Evolutionary conservation across 2,113 vertebrate genomes (phyloP).

Genomic region (Poecilia latipinna): DNA sequence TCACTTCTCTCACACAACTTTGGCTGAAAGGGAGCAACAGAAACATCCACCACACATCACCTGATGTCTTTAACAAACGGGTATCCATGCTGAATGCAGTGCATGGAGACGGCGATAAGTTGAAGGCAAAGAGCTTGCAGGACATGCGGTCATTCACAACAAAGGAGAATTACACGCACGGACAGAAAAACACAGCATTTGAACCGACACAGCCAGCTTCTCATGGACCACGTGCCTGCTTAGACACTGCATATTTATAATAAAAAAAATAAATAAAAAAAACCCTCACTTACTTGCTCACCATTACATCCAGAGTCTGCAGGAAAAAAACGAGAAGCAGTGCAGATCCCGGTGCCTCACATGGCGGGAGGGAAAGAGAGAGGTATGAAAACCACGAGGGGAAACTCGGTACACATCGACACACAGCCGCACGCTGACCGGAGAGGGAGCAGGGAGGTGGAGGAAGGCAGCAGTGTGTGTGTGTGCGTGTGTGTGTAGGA

Average conservation of each 20-base stretch:
- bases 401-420: slow-evolving; percentile 60
- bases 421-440: slow-evolving; percentile 63
- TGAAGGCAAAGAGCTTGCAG: neutral
- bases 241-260: slow-evolving; percentile 11
- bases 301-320: slow-evolving; percentile 53
- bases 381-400: slow-evolving; percentile 31
- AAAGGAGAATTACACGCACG: slow-evolving; percentile 21
- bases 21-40: neutral
- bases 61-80: neutral
- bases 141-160: neutral
- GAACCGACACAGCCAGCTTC: neutral
- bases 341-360: slow-evolving; percentile 47
- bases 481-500: slow-evolving; percentile 8
- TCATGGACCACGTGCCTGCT: slow-evolving; percentile 18
- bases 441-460: slow-evolving; percentile 50
- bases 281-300: slow-evolving; percentile 42
- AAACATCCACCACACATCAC: neutral
- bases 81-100: neutral
- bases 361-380: slow-evolving; percentile 30
- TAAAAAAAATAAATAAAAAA: slow-evolving; percentile 2
- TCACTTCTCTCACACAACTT: neutral
- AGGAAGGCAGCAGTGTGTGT: slow-evolving; percentile 22
- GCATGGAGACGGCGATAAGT: neutral
- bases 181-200: slow-evolving; percentile 18
- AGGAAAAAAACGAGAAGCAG: slow-evolving; percentile 25